Base-by-base conservation (phyloP, 2,797 vertebrate genomes). In the Melanotaenia parkinsoni region DNA sequence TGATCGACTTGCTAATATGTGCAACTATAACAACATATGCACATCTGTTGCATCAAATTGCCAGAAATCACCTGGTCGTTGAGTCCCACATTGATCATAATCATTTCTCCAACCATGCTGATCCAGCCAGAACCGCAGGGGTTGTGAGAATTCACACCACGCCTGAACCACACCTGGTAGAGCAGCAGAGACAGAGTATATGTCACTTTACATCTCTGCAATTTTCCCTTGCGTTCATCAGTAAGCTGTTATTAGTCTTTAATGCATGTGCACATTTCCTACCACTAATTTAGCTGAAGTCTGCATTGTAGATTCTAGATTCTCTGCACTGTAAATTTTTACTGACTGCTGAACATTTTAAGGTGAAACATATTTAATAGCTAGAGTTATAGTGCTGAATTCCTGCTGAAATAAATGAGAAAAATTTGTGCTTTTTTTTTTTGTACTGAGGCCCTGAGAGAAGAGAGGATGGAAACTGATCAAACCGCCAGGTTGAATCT, bases 91-190 rank as follows among this genome's bases (percentile, higher is more conserved):
- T 95, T 95, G 82, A 99, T 92, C 97, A 96, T 99, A 68, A 95
- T 90, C 97, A 99, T 97, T 81, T 99, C 97, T 63, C 97, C 97
- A 33, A 99, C 95, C 98, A 99, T 99, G 91, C 94, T 94, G 63
- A 99, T 96, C 98, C 98, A 99, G 78, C 98, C 96, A 7, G 97
- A 98, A 66, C 98, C 98, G 74, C 96, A 94, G 5, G 98, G 97
- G 67, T 97, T 99, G 89, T 99, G 96, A 0, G 98, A 97, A 81
- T 96, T 98, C 70, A 99, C 95, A 0, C 97, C 97, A 59, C 97
- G 95, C 84, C 98, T 94, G 91, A 99, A 99, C 98, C 98, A 99
- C 47, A 99, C 96, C 98, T 99, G 80, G 28, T 33, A 71, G 32
- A 66, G 43, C 53, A 73, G 33, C n/a, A 81, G 43, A 24, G 40